Evolutionary conservation across 1,140 invertebrate genomes (phyloP), one percentile per base, ranked within the genome.

Genomic region (Heliconius melpomene): DNA sequence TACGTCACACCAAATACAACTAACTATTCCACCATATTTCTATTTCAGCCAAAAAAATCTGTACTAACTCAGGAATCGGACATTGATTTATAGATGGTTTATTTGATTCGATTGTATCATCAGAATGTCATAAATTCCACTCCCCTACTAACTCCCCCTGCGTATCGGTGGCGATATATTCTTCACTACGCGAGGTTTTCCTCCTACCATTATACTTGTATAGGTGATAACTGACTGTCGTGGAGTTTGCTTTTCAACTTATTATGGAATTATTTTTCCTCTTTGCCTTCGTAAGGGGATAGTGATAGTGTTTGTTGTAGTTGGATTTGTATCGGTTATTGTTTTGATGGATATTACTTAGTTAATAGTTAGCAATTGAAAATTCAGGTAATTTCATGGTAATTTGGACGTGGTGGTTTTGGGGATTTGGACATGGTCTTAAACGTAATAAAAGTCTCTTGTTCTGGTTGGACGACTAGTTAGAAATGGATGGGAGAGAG

Each of bases 51-150:
- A 79, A 78, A 74, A 76, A 79, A 74, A 81, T 76, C 73, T n/a
- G 23, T 70, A 72, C 36, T 75, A 77, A 77, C 83, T 79, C 84
- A 52, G 77, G 83, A 86, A 86, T 90, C 92, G 89, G 91, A 93
- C 93, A 89, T 93, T 94, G 93, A 94, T 94, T 93, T 93, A 94
- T 93, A 86, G 86, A 82, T 84, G 87, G 83, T 92, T 91, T 93
- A 93, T 93, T 93, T 93, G 91, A 94, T 94, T 94, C 91, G 93
- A 94, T 94, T 92, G 93, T 94, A 93, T 93, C 93, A 94, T 93
- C 91, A 92, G 90, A 91, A 88, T 85, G 88, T 94, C 91, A 94
- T 93, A 94, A 93, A 94, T 94, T 89, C 82, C 80, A 75, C 80
- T 86, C 88, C 87, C 91, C 86, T 84, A 80, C 80, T 79, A 74